A percentile compares a stretch with the other conserved stretches of the same genome.
phyloP scores from a whole-genome alignment of 1,140 invertebrate genomes.

The Tetragnatha versicolor region DNA sequence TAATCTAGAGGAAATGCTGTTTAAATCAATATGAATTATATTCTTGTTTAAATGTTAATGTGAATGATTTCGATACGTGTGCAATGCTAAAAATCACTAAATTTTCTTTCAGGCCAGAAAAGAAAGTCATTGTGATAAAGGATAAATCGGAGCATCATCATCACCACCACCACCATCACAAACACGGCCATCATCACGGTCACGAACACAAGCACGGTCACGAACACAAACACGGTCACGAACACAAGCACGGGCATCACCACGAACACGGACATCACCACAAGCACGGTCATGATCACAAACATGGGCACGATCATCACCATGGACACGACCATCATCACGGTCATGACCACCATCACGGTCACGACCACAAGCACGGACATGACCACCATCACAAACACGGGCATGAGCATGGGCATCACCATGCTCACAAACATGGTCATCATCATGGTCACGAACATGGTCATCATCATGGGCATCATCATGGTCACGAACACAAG shows the following conservation, averaged over 20 bases:
- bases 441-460: conserved; percentile 12
- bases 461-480: background rate
- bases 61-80: background rate
- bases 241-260: background rate
- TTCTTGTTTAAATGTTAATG: background rate
- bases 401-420: background rate
- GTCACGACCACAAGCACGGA: background rate
- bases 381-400: conserved; percentile 9
- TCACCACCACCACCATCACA: conserved; percentile 26
- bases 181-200: conserved; percentile 2
- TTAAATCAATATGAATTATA: background rate
- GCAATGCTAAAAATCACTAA: background rate
- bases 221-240: background rate
- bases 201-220: background rate
- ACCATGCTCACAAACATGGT: background rate
- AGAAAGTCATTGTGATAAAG: conserved; percentile 41
- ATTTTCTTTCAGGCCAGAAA: conserved; percentile 15
- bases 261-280: background rate
- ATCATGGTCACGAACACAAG: background rate
- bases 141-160: conserved; percentile 30
- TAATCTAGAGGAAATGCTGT: background rate
- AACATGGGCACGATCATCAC: background rate
- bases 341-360: background rate
- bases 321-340: conserved; percentile 14
- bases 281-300: background rate